Conservation (phyloP, 2,797 vertebrate genomes). For the Syngnathus rostellatus region DNA sequence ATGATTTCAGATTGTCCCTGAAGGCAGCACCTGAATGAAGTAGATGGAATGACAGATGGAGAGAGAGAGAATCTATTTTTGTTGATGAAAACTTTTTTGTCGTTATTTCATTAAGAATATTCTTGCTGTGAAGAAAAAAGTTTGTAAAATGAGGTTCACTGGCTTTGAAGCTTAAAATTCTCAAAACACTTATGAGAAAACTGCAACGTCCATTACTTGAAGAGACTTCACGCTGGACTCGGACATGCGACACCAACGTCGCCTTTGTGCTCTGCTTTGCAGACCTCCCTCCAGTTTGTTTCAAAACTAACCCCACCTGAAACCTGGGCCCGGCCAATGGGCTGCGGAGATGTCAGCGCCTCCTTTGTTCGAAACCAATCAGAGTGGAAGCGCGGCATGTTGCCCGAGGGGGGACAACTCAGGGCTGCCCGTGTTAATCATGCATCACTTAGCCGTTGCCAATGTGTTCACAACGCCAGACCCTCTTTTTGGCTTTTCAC, state of each 20-base stretch:
- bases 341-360: conserved; percentile 51
- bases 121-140: too few relatives aligned
- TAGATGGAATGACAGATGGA: not conserved
- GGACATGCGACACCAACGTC: not conserved
- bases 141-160: too few relatives aligned
- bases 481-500: conserved; percentile 61
- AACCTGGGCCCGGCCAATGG: conserved; percentile 54
- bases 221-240: not conserved
- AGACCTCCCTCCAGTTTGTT: conserved; percentile 64
- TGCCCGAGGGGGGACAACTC: conserved; percentile 62
- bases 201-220: not conserved
- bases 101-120: too few relatives aligned
- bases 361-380: conserved; percentile 66
- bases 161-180: too few relatives aligned
- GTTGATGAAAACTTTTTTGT: too few relatives aligned
- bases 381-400: conserved; percentile 65
- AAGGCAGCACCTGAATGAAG: not conserved
- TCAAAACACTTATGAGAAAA: not conserved
- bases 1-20: not conserved
- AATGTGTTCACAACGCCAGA: conserved; percentile 65
- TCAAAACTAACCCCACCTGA: conserved; percentile 69
- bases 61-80: too few relatives aligned
- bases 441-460: conserved; percentile 69
- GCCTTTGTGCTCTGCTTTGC: conserved; percentile 46
- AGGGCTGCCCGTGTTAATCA: conserved; percentile 63